A percentile compares a stretch with the other conserved stretches of the same genome.
phyloP scores from a whole-genome alignment of 2,797 vertebrate genomes.

The Rhadinocentrus ornatus region DNA sequence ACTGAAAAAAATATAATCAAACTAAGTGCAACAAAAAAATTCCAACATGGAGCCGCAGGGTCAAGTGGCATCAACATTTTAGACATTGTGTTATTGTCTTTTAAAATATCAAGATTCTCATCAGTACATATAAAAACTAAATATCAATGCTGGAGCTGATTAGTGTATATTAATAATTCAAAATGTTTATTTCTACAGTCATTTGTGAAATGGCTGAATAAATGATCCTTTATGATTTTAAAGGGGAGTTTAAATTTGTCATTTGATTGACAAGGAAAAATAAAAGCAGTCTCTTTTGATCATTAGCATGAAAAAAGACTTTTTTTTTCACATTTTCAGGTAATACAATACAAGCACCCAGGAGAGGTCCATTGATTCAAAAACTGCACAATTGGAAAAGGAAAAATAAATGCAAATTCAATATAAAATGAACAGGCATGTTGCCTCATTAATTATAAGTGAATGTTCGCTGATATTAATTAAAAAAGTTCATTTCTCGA shows the following conservation, averaged over 20 bases:
- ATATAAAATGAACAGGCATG: conserved; percentile 43
- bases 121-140: neutral
- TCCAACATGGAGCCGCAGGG: neutral
- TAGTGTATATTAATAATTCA: neutral
- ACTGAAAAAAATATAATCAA: too few relatives aligned
- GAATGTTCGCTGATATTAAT: conserved; percentile 77
- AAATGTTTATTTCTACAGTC: neutral
- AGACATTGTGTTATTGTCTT: neutral
- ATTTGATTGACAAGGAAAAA: conserved; percentile 39
- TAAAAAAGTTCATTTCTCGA: conserved; percentile 80
- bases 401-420: conserved; percentile 62
- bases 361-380: conserved; percentile 55
- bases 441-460: conserved; percentile 69
- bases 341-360: conserved; percentile 45
- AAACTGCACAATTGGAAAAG: conserved; percentile 55
- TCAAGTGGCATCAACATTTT: neutral
- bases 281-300: neutral
- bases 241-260: conserved; percentile 27
- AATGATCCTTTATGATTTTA: conserved; percentile 30
- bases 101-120: neutral
- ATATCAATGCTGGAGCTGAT: neutral
- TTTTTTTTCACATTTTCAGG: conserved; percentile 30
- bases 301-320: conserved; percentile 11
- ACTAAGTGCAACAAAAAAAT: too few relatives aligned
- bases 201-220: conserved; percentile 23